Evolutionary conservation across 2,888 invertebrate species (phyloP).

Genomic region (Coelogynopora nodosa): DNA sequence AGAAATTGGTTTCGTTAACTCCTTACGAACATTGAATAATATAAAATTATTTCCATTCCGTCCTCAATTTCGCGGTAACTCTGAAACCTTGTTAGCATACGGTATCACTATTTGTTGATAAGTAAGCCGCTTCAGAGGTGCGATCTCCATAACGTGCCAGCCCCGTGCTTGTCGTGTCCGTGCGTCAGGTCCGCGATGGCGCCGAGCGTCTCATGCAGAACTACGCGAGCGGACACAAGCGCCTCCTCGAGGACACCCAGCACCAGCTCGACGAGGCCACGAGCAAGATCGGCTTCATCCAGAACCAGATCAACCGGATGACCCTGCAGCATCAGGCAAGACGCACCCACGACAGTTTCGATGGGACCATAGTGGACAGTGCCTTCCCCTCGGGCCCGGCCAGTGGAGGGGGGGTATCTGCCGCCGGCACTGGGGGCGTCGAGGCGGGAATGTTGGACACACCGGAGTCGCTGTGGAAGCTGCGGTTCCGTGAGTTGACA

Average conservation of each 20-base stretch:
- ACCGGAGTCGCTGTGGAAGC: not conserved
- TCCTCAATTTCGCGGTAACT: too few species aligned
- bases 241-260: constrained; percentile 3
- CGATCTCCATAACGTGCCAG: too few species aligned
- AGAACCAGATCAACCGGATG: constrained; percentile 14
- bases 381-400: too few species aligned
- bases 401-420: not conserved
- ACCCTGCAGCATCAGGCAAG: not conserved
- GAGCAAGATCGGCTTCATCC: constrained; percentile 1
- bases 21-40: too few species aligned
- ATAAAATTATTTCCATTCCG: too few species aligned
- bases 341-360: not conserved
- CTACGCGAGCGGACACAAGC: not conserved
- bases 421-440: not conserved
- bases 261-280: not conserved
- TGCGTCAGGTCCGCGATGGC: constrained; percentile 14
- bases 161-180: too few species aligned
- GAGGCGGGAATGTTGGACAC: not conserved
- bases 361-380: too few species aligned
- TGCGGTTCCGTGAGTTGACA: not conserved
- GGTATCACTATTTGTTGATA: too few species aligned
- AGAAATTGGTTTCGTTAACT: too few species aligned
- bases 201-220: not conserved
- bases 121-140: too few species aligned
- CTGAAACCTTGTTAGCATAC: too few species aligned